Conservation (phyloP, 2,797 vertebrate genomes). For the Gallinago solitaria region DNA sequence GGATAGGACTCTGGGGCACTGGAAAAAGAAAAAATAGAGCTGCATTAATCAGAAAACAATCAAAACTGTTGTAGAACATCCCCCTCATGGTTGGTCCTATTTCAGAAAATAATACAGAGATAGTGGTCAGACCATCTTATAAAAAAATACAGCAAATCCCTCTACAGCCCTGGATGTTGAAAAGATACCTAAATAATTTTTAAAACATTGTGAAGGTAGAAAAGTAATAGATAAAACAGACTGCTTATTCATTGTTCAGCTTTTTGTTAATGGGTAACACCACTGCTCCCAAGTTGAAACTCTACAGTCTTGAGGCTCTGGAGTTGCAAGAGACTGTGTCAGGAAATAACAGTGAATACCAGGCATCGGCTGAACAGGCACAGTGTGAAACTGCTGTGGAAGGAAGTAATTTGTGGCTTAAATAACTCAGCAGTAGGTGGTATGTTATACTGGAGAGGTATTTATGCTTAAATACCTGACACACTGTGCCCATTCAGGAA, state of each 20-base stretch:
- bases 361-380: background rate
- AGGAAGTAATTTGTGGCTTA: conserved; percentile 20
- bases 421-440: background rate
- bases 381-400: conserved; percentile 8
- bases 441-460: background rate
- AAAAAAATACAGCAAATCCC: background rate
- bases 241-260: background rate
- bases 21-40: background rate
- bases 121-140: background rate
- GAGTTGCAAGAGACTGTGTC: background rate
- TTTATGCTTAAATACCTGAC: background rate
- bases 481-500: background rate
- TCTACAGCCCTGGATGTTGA: background rate
- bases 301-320: background rate
- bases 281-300: background rate
- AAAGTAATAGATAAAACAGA: background rate
- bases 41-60: background rate
- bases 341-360: conserved; percentile 1
- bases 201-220: background rate
- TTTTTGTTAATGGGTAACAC: background rate
- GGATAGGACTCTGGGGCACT: conserved; percentile 67
- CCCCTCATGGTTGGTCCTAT: background rate
- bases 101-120: background rate
- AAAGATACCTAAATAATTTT: background rate
- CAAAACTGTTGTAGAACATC: background rate